phyloP scores from a whole-genome alignment of 2,113 vertebrate genomes.

The Anser brachyrhynchus region DNA sequence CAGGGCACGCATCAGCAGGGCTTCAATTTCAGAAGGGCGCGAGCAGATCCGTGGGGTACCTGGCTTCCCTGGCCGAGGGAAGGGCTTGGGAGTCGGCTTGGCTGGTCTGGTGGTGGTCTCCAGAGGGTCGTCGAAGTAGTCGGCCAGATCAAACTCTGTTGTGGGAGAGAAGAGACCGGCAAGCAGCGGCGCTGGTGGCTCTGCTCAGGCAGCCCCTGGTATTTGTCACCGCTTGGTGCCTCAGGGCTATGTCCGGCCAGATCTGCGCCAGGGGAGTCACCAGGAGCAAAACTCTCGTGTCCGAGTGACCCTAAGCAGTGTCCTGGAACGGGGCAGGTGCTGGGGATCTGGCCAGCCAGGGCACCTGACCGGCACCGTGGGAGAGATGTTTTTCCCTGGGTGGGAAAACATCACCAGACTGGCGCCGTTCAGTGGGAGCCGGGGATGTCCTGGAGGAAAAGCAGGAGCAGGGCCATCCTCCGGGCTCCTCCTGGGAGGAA shows the following conservation, averaged over 20 bases:
- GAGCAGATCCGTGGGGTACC: background rate
- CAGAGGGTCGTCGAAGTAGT: constrained; percentile 39
- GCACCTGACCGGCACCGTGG: background rate
- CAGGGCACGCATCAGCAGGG: rapidly evolving
- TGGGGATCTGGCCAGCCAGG: background rate
- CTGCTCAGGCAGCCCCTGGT: background rate
- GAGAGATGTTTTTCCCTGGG: background rate
- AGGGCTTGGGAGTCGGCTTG: constrained; percentile 29
- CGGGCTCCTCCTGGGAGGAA: background rate
- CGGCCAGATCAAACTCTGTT: constrained; percentile 11
- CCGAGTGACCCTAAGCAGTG: background rate
- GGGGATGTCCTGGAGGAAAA: background rate
- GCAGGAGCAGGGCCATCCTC: background rate
- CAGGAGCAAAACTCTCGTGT: background rate
- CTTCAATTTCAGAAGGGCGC: background rate
- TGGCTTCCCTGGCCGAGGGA: constrained; percentile 44
- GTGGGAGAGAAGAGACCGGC: background rate
- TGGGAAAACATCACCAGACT: background rate
- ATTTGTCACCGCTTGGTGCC: background rate
- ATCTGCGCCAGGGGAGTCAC: background rate
- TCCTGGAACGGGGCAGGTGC: background rate
- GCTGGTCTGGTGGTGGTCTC: constrained; percentile 57
- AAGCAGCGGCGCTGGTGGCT: background rate
- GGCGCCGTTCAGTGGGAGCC: rapidly evolving
- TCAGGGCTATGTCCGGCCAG: background rate